phyloP scores from a whole-genome alignment of 2,888 invertebrate genomes.

The Lochmaea capreae region DNA sequence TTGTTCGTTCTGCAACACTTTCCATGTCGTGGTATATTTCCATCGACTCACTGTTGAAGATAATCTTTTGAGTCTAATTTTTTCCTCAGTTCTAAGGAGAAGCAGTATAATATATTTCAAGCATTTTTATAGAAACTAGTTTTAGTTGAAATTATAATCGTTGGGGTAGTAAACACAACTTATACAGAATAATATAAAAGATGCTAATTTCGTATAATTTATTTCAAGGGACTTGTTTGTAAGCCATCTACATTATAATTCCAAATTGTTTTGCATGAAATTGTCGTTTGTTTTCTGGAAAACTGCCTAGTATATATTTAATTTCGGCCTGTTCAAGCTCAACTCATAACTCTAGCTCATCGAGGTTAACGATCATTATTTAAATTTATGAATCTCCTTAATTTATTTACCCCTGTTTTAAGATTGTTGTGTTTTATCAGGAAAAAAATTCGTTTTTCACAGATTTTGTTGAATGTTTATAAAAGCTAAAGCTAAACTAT shows the following conservation, averaged over 20 bases:
- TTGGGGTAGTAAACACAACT: slow-evolving; percentile 30
- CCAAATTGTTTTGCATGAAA: slow-evolving; percentile 45
- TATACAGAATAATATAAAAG: slow-evolving; percentile 36
- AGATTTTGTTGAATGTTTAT: not conserved
- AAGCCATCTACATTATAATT: slow-evolving; percentile 42
- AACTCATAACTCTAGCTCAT: slow-evolving; percentile 14
- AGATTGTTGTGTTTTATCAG: not conserved
- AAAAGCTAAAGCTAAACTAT: too few relatives aligned
- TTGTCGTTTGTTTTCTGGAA: slow-evolving; percentile 40
- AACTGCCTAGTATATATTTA: slow-evolving; percentile 35
- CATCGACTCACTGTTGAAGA: too few relatives aligned
- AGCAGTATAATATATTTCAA: too few relatives aligned
- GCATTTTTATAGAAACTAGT: not conserved
- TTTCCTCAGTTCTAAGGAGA: too few relatives aligned
- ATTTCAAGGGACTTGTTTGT: slow-evolving; percentile 45
- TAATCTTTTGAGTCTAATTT: too few relatives aligned
- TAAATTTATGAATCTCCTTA: slow-evolving; percentile 4
- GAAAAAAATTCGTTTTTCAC: not conserved
- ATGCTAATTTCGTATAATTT: slow-evolving; percentile 45
- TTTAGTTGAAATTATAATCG: slow-evolving; percentile 16
- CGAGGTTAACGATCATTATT: slow-evolving; percentile 28
- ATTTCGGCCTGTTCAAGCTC: slow-evolving; percentile 24
- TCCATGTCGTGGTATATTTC: too few relatives aligned
- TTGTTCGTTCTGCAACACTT: too few relatives aligned
- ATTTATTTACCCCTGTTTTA: not conserved